Conservation (phyloP, 2,888 invertebrate species). For the Pomacea canaliculata region DNA sequence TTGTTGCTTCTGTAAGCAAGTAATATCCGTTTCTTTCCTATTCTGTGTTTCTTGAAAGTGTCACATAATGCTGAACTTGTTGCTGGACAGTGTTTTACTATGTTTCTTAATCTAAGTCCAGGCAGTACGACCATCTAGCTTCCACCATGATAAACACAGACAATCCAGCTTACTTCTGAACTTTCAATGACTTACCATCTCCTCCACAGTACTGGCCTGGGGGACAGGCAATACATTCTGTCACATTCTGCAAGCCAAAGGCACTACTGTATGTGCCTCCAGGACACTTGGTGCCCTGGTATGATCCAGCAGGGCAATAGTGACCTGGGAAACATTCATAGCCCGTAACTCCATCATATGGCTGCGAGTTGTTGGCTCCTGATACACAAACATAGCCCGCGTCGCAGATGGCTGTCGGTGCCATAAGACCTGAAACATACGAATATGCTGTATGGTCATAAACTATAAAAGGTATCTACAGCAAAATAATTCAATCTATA, state of each 20-base stretch:
- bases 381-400: constrained; percentile 63
- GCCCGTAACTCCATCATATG: constrained; percentile 61
- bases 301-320: constrained; percentile 62
- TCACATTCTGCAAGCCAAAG: constrained; percentile 56
- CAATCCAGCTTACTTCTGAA: too few relatives aligned
- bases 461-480: too few relatives aligned
- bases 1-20: too few relatives aligned
- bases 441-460: not conserved
- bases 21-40: too few relatives aligned
- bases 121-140: not conserved
- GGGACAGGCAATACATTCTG: constrained; percentile 58
- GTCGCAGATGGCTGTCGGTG: constrained; percentile 56
- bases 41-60: too few relatives aligned
- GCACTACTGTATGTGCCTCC: constrained; percentile 62
- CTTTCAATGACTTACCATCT: constrained; percentile 45
- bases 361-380: constrained; percentile 53
- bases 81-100: not conserved
- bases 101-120: not conserved
- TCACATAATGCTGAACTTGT: not conserved
- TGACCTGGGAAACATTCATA: constrained; percentile 60
- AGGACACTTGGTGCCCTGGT: constrained; percentile 61
- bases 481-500: not conserved
- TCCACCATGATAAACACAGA: too few relatives aligned
- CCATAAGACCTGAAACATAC: constrained; percentile 37
- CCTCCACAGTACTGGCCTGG: constrained; percentile 61